A percentile compares a stretch with the other conserved stretches of the same genome.
Conservation (phyloP, 1,140 invertebrate species). For the Brachionus calyciflorus region DNA sequence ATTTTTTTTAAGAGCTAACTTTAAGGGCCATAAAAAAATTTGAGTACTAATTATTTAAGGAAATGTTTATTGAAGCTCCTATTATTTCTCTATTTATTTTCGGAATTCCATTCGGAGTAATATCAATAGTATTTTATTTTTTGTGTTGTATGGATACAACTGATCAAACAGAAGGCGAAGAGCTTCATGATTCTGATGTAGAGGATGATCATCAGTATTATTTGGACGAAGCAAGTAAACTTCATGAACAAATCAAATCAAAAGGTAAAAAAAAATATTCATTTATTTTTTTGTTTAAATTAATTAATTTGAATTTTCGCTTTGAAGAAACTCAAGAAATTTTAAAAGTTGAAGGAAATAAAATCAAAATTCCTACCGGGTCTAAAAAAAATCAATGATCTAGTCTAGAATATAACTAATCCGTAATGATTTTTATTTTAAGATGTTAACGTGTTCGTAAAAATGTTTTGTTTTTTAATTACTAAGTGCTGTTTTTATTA, state of each 20-base stretch:
- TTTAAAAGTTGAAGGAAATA: too few species aligned
- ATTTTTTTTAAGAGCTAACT: neutral
- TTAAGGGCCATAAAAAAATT: neutral
- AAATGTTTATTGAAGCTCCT: constrained; percentile 47
- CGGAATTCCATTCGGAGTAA: constrained; percentile 13
- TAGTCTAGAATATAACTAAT: neutral
- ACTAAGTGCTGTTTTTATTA: too few species aligned
- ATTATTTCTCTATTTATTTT: constrained; percentile 42
- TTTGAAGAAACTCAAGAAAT: too few species aligned
- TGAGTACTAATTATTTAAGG: neutral
- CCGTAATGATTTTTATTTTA: too few species aligned
- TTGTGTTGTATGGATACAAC: constrained; percentile 41
- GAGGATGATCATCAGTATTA: constrained; percentile 40
- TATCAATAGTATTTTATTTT: constrained; percentile 44
- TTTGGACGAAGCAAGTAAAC: constrained; percentile 34
- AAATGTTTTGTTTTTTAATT: too few species aligned
- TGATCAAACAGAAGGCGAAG: constrained; percentile 18
- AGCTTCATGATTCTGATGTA: constrained; percentile 9
- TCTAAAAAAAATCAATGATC: constrained; percentile 29
- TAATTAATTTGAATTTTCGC: constrained; percentile 3
- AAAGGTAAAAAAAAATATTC: neutral
- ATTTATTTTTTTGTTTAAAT: neutral
- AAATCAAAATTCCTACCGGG: neutral
- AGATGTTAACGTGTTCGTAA: too few species aligned
- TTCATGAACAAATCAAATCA: constrained; percentile 30